Conservation (phyloP, 2,797 vertebrate genomes). For the Uromys caudimaculatus region DNA sequence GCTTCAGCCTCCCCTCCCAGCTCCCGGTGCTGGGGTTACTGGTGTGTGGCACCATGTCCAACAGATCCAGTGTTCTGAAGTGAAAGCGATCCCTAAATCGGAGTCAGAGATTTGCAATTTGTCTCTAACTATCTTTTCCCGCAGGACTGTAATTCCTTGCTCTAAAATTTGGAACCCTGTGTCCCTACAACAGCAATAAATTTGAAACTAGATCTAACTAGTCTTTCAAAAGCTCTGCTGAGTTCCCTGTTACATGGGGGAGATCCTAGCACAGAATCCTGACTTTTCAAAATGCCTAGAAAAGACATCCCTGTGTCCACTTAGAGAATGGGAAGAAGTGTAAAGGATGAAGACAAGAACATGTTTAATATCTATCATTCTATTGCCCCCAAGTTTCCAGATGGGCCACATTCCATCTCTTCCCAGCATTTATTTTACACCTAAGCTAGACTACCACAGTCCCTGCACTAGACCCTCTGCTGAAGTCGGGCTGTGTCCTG, state of each 20-base stretch:
- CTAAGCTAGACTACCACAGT: not conserved
- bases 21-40: too few relatives aligned
- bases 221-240: not conserved
- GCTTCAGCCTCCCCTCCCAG: not conserved
- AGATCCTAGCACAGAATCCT: not conserved
- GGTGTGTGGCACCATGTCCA: not conserved
- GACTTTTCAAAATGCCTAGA: not conserved
- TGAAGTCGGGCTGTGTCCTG: not conserved
- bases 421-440: not conserved
- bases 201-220: not conserved
- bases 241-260: not conserved
- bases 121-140: not conserved
- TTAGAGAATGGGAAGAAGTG: not conserved
- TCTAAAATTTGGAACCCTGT: constrained; percentile 2
- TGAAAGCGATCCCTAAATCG: not conserved
- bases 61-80: not conserved
- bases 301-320: not conserved
- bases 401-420: not conserved
- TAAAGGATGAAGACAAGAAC: not conserved
- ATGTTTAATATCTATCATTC: not conserved
- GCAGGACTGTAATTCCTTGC: not conserved
- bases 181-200: not conserved
- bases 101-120: not conserved
- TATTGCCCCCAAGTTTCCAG: not conserved
- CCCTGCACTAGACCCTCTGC: not conserved